These are phyloP conservation scores for Corvus hawaiiensis DNA, from an alignment of 2,113 vertebrate genomes.

Conservation along the genomic window DNA sequence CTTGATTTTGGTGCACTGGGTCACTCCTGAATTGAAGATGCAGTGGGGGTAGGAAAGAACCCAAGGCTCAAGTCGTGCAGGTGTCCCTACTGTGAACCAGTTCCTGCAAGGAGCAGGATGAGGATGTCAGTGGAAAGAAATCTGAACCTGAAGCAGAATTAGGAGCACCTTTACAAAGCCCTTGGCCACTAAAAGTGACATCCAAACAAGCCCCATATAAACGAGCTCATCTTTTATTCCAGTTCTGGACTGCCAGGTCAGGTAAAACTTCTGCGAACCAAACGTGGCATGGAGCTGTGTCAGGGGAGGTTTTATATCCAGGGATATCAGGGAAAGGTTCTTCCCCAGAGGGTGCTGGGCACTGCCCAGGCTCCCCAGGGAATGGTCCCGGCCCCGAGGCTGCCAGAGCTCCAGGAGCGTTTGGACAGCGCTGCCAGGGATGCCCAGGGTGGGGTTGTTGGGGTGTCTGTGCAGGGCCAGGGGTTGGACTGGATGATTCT, in stretches of 20 bases:
- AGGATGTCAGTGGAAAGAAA: neutral
- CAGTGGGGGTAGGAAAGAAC: neutral
- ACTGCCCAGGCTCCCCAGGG: neutral
- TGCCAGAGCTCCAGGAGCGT: neutral
- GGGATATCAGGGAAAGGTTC: neutral
- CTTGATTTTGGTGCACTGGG: neutral
- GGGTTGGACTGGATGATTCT: rapidly evolving
- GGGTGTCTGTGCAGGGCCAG: neutral
- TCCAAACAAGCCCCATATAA: neutral
- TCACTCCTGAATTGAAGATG: neutral
- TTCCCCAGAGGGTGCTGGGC: neutral
- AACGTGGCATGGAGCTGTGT: neutral
- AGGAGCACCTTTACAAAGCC: neutral
- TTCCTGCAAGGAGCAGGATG: neutral
- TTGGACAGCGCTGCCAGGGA: rapidly evolving
- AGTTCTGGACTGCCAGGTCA: neutral
- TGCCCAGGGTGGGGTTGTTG: neutral
- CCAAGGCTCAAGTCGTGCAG: rapidly evolving
- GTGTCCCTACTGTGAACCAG: neutral
- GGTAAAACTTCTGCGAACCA: neutral
- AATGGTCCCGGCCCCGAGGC: neutral
- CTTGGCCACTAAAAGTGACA: neutral
- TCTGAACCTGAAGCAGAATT: neutral
- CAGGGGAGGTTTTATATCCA: rapidly evolving
- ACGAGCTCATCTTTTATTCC: neutral